Evolutionary conservation across 2,797 vertebrate genomes (phyloP).

Genomic region (Gallinago solitaria): DNA sequence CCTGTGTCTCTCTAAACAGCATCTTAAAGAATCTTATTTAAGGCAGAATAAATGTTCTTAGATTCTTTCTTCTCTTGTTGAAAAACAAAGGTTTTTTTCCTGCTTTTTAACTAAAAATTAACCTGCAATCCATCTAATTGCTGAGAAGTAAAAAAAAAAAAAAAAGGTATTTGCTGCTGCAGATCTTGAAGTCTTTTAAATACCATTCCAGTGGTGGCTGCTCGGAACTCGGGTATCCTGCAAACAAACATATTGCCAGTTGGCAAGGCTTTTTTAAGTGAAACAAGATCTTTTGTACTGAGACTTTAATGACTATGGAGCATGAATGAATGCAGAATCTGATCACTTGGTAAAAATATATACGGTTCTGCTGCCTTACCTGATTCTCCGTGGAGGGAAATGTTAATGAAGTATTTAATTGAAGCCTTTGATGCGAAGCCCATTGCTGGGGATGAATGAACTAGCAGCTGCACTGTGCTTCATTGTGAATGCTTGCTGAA

Average conservation of each 20-base stretch:
- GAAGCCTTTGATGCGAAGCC: constrained; percentile 5
- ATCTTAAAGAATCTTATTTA: not conserved
- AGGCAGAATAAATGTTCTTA: not conserved
- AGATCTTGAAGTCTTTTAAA: not conserved
- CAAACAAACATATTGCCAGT: not conserved
- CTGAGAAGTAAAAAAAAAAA: not conserved
- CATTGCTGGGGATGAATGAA: not conserved
- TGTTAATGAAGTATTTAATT: constrained; percentile 41
- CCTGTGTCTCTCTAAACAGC: not conserved
- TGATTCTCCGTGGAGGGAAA: not conserved
- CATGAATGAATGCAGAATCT: not conserved
- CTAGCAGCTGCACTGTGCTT: not conserved
- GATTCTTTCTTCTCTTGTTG: not conserved
- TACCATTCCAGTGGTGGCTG: not conserved
- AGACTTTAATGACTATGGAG: not conserved
- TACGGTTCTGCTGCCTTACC: not conserved
- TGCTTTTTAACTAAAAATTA: not conserved
- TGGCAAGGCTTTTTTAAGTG: not conserved
- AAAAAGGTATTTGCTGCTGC: not conserved
- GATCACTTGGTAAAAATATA: not conserved
- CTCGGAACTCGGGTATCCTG: not conserved
- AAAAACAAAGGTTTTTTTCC: not conserved
- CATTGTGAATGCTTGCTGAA: not conserved
- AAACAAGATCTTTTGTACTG: not conserved
- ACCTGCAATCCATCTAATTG: not conserved